Evolutionary conservation across 2,888 invertebrate genomes (phyloP).

Genomic region (Laspeyria flexula): DNA sequence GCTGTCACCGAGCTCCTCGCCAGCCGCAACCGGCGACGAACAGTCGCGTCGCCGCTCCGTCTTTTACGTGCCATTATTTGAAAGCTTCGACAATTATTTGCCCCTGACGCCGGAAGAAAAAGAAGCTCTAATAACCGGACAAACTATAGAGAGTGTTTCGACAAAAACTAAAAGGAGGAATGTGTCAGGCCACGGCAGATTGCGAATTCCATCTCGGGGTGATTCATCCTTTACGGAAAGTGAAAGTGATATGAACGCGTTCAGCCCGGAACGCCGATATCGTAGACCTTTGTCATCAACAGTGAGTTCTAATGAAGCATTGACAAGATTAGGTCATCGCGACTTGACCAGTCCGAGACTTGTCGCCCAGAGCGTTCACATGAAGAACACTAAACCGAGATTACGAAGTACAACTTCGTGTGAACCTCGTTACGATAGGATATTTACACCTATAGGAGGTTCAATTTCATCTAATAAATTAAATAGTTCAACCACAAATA

Average conservation of each 20-base stretch:
- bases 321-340: constrained; percentile 71
- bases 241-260: constrained; percentile 76
- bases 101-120: constrained; percentile 82
- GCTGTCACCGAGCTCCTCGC: constrained; percentile 64
- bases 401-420: constrained; percentile 77
- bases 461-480: constrained; percentile 75
- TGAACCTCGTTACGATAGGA: constrained; percentile 79
- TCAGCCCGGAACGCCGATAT: constrained; percentile 72
- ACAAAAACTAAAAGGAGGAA: constrained; percentile 67
- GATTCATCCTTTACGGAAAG: constrained; percentile 79
- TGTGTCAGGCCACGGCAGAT: constrained; percentile 60
- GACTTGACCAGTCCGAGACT: constrained; percentile 76
- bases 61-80: constrained; percentile 90
- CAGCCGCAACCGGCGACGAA: constrained; percentile 77
- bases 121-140: constrained; percentile 75
- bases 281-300: constrained; percentile 77
- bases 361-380: constrained; percentile 67
- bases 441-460: constrained; percentile 73
- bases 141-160: constrained; percentile 55
- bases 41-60: constrained; percentile 88
- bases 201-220: constrained; percentile 64
- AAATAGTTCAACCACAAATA: constrained; percentile 70
- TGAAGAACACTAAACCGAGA: constrained; percentile 70
- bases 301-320: constrained; percentile 76
- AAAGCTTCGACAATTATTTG: constrained; percentile 86